Base-by-base conservation (phyloP, 2,113 vertebrate genomes). In the Megaptera novaeangliae region DNA sequence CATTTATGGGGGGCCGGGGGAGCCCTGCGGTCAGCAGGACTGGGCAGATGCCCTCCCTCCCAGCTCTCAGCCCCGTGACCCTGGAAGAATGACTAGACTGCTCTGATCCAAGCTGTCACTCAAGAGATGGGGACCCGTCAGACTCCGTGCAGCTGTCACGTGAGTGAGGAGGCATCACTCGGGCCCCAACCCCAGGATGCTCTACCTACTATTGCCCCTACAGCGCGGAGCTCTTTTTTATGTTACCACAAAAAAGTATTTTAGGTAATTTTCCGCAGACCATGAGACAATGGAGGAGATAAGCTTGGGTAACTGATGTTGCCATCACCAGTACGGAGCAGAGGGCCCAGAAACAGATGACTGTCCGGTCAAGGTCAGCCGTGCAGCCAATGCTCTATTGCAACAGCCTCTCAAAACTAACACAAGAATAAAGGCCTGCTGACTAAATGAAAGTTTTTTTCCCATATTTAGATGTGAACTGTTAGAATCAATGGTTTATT, bases 141-240 rank as follows among this genome's bases (percentile, higher is more conserved):
- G n/a, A 2, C 6, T 20, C 17, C 0, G 3, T 23, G n/a, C 2
- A 25, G 55, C 39, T 14, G 2, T 23, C 11, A 1, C 0, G 5
- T 6, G 55, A 52, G 18, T 18, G 64, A 18, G n/a, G 18, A 5
- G 3, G 1, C 25, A 10, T 61, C 1, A 8, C 85, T n/a, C 0
- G 18, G 27, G 39, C 4, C 34, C 17, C 23, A 18, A n/a, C 4
- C 74, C 23, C 20, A 8, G 12, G 21, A 21, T 0, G 44, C 18
- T 25, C 34, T 2, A 15, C 4, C 27, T 21, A 15, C 11, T 3
- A 5, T 6, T 25, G 23, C 6, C 36, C 44, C 23, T 57, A 34
- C 8, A 49, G 88, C 2, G 0, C 31, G 9, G 31, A 17, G 55
- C 44, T 31, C 34, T 21, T 59, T 17, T 31, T 27, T 44, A 41